Base-by-base conservation (phyloP, 2,113 vertebrate genomes). In the Dermatemys mawii region DNA sequence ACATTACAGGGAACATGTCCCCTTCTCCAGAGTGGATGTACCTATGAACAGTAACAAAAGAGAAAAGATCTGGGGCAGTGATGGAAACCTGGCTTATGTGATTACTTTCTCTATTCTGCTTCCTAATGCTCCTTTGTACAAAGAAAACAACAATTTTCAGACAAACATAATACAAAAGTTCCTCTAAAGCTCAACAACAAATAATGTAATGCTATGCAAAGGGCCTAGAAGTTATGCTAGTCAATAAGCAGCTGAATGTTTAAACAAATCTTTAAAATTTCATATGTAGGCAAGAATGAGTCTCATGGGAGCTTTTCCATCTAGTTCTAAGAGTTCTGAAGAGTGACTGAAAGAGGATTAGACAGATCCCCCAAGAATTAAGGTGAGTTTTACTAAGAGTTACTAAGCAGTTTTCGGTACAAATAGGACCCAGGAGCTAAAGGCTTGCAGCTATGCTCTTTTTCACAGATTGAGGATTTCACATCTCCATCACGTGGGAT, bases 171-270 rank as follows among this genome's bases (percentile, higher is more conserved):
- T 27, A 44, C 5, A 4, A 27, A 29, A 3, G 2, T 38, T 78
- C 16, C 35, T 63, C 27, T 32, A 0, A 0, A 70, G 44, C 9
- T 26, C 0, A 73, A 38, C n/a, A 22, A 38, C 85, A 27, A 0
- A 0, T 0, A 1, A n/a, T 0, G 0, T 29, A 27, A 67, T 70
- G 81, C 51, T 79, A 60, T 27, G 38, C 54, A 73, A 41, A 78
- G 44, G 19, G 22, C 41, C 41, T 29, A 76, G 73, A 76, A 46
- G 22, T 76, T 76, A 12, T 27, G n/a, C 46, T 22, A 0, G 0
- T n/a, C 21, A 46, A 53, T 22, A 51, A 60, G 63, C 60, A 51
- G 22, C 6, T 19, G 16, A 0, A 1, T 51, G 41, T 22, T 50
- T 48, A 27, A 57, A 24, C 75, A 9, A 32, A 22, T 32, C 70